Evolutionary conservation across 92 coral and sea anemone species (phyloP).

Genomic region (Zoanthus gigantus): DNA sequence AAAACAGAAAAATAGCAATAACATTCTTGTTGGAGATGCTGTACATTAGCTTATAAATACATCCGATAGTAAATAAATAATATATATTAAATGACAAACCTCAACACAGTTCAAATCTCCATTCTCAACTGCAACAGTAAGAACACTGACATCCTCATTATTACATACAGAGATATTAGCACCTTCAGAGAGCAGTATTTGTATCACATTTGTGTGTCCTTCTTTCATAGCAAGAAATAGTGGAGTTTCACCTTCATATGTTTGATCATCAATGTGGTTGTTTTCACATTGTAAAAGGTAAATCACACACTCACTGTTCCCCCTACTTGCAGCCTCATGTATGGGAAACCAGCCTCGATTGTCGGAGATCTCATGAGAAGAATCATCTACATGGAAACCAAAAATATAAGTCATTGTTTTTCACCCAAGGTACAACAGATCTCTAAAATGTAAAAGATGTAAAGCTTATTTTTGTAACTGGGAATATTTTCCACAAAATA

Average conservation of each 20-base stretch:
- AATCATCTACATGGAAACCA: background rate
- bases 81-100: constrained; percentile 26
- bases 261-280: constrained; percentile 64
- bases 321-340: constrained; percentile 80
- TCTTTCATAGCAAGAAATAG: constrained; percentile 67
- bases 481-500: no score
- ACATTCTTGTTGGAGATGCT: no score
- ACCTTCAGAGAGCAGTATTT: constrained; percentile 51
- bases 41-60: background rate
- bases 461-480: no score
- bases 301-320: constrained; percentile 63
- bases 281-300: constrained; percentile 54
- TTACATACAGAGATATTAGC: constrained; percentile 68
- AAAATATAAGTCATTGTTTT: background rate
- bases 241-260: constrained; percentile 83
- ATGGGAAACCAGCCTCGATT: constrained; percentile 92
- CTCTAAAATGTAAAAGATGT: no score
- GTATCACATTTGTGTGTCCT: constrained; percentile 66
- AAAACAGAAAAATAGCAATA: no score
- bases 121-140: constrained; percentile 78
- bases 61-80: background rate
- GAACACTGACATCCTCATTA: constrained; percentile 67
- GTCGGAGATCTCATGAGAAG: constrained; percentile 70
- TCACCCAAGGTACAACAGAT: background rate
- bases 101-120: constrained; percentile 66